These are phyloP conservation scores for Haliclona indistincta DNA, from an alignment of 37 sponge, comb jelly and placozoan species.

Conservation along the genomic window DNA sequence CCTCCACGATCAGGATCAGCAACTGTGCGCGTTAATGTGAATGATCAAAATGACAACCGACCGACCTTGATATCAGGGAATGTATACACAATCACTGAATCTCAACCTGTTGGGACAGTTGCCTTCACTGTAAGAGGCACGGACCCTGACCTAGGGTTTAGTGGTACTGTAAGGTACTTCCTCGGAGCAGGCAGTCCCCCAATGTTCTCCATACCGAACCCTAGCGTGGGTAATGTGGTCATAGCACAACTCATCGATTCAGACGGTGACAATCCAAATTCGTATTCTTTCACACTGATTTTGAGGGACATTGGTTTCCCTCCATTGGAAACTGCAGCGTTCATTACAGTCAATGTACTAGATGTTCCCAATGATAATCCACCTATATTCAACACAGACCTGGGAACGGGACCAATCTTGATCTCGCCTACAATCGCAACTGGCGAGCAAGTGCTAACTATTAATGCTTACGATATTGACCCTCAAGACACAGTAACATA, in stretches of 20 bases:
- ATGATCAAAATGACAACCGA: background rate
- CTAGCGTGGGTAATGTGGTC: background rate
- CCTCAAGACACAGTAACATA: no score
- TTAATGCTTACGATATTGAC: background rate
- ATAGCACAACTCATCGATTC: background rate
- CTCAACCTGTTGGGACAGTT: background rate
- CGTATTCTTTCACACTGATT: background rate
- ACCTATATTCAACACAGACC: background rate
- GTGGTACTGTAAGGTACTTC: no score
- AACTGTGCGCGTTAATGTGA: background rate
- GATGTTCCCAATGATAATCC: conserved; percentile 7
- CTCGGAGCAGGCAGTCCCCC: background rate
- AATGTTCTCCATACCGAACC: background rate
- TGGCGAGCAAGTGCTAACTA: background rate
- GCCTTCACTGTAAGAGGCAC: background rate
- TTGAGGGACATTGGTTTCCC: background rate
- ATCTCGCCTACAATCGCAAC: background rate
- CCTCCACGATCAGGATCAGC: background rate
- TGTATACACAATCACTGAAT: background rate
- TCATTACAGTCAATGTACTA: background rate
- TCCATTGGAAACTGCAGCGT: background rate
- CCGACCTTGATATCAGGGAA: background rate
- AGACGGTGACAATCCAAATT: background rate
- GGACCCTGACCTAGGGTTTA: background rate
- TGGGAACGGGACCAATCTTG: background rate